These are phyloP conservation scores for Melieria picta DNA, from an alignment of 2,888 invertebrate genomes.

Conservation along the genomic window DNA sequence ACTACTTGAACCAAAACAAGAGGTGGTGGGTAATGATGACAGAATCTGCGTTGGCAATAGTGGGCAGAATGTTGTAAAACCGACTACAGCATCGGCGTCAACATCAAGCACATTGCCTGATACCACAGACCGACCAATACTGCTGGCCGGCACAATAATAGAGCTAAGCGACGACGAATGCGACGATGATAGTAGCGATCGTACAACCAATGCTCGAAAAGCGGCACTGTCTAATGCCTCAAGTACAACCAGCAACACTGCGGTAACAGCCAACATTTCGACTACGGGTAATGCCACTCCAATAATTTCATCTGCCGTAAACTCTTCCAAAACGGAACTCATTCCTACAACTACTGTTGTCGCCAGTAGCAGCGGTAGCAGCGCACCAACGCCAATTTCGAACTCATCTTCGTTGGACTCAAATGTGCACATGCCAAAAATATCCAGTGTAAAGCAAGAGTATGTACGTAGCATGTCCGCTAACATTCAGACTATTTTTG, in stretches of 20 bases:
- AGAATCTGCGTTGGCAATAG: slow-evolving; percentile 1
- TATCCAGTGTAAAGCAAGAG: slow-evolving; percentile 49
- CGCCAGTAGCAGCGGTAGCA: too few species aligned
- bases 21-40: not conserved
- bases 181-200: not conserved
- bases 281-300: not conserved
- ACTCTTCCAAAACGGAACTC: not conserved
- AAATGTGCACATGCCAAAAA: not conserved
- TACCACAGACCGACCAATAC: not conserved
- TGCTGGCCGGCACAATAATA: slow-evolving; percentile 30
- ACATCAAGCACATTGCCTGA: slow-evolving; percentile 6
- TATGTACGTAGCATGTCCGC: slow-evolving; percentile 43
- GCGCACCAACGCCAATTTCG: slow-evolving; percentile 8
- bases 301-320: not conserved
- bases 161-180: slow-evolving; percentile 40
- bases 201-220: not conserved
- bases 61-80: not conserved
- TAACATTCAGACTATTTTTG: slow-evolving; percentile 57
- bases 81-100: slow-evolving; percentile 1
- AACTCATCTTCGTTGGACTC: not conserved
- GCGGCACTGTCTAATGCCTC: not conserved
- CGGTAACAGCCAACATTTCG: too few species aligned
- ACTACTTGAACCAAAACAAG: not conserved
- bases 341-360: too few species aligned
- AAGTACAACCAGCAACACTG: too few species aligned